A percentile compares a stretch with the other conserved stretches of the same genome.
Evolutionary conservation across 1,140 invertebrate genomes (phyloP).

Genomic region (Trigoniulus corallinus): DNA sequence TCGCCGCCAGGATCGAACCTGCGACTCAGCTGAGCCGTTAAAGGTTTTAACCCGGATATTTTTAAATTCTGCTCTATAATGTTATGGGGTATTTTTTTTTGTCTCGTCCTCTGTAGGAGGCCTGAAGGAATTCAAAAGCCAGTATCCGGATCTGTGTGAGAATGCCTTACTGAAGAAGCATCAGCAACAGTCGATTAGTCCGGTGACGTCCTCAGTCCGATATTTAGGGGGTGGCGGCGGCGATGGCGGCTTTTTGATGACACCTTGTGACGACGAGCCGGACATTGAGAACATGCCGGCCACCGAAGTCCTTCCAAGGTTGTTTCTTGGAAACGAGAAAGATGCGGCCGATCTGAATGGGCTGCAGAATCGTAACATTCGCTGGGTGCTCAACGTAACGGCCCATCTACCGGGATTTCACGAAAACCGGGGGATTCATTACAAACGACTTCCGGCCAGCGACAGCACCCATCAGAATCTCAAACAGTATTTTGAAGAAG

Average conservation of each 20-base stretch:
- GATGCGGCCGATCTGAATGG: slow-evolving; percentile 58
- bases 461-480: slow-evolving; percentile 78
- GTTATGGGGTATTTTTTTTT: too few species aligned
- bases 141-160: slow-evolving; percentile 25
- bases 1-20: too few species aligned
- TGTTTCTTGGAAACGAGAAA: slow-evolving; percentile 69
- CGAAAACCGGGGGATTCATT: slow-evolving; percentile 49
- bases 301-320: slow-evolving; percentile 65
- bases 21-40: too few species aligned
- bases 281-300: slow-evolving; percentile 60
- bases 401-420: slow-evolving; percentile 53
- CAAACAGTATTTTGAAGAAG: slow-evolving; percentile 80
- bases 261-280: slow-evolving; percentile 11
- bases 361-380: slow-evolving; percentile 45
- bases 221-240: neutral
- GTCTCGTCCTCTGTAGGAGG: slow-evolving; percentile 23
- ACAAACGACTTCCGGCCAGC: slow-evolving; percentile 63
- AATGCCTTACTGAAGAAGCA: neutral
- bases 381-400: slow-evolving; percentile 67
- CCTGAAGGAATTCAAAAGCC: slow-evolving; percentile 25
- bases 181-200: slow-evolving; percentile 5
- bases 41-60: too few species aligned
- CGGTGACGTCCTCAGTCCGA: neutral
- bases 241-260: neutral
- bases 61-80: too few species aligned